These are phyloP conservation scores for Hirtodrosophila duncani DNA, from an alignment of 2,888 invertebrate species.

Conservation along the genomic window DNA sequence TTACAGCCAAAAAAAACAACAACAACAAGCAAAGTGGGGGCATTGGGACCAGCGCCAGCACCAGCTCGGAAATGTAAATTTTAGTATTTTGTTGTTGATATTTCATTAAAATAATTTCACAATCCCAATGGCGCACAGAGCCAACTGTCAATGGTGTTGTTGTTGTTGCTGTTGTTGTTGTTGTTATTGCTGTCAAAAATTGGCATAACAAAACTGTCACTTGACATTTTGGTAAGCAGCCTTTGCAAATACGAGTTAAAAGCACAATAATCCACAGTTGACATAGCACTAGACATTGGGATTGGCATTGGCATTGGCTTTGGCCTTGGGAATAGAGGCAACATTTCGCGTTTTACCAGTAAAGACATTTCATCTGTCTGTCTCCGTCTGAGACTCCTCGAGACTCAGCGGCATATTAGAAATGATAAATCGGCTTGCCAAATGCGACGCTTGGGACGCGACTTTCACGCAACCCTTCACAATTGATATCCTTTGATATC, in stretches of 20 bases:
- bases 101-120: conserved; percentile 35
- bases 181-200: conserved; percentile 54
- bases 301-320: too few species aligned
- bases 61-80: background rate
- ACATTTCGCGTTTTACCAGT: too few species aligned
- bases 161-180: conserved; percentile 27
- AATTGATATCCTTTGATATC: conserved; percentile 26
- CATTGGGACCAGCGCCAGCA: background rate
- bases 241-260: background rate
- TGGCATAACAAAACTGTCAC: conserved; percentile 14
- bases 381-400: too few species aligned
- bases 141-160: too few species aligned
- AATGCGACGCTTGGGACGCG: background rate
- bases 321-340: too few species aligned
- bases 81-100: conserved; percentile 29
- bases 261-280: too few species aligned
- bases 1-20: conserved; percentile 1
- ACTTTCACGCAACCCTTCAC: too few species aligned
- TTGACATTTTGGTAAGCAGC: conserved; percentile 34
- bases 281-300: too few species aligned
- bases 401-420: too few species aligned
- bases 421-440: conserved; percentile 38
- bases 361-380: too few species aligned
- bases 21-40: background rate
- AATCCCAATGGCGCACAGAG: too few species aligned